phyloP scores from a whole-genome alignment of 2,888 invertebrate species.

The Ornithoptera priamus region DNA sequence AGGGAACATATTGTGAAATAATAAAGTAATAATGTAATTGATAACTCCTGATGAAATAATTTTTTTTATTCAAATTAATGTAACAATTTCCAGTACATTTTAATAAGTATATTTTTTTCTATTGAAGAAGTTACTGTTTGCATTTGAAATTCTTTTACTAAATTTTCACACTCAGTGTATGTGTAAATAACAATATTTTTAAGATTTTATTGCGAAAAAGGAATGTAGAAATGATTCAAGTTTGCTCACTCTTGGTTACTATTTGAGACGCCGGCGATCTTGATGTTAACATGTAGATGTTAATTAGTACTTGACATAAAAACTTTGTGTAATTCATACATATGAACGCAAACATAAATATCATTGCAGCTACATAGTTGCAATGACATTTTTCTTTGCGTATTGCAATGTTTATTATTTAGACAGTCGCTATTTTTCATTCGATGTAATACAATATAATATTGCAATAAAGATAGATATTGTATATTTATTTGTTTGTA shows the following conservation, averaged over 20 bases:
- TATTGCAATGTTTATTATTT: neutral
- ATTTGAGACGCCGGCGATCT: conserved; percentile 8
- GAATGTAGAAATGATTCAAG: conserved; percentile 4
- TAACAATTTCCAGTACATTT: too few species aligned
- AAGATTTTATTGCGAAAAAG: neutral
- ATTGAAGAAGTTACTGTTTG: neutral
- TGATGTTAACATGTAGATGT: conserved; percentile 20
- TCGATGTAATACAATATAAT: too few species aligned
- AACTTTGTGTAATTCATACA: conserved; percentile 8
- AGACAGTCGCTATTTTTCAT: neutral
- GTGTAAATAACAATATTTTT: neutral
- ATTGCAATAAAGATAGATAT: neutral
- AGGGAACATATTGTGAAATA: too few species aligned
- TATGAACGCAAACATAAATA: too few species aligned
- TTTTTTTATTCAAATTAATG: too few species aligned
- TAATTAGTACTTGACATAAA: conserved; percentile 30
- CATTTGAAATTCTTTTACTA: neutral
- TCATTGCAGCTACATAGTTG: neutral
- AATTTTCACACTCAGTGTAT: neutral
- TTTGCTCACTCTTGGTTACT: neutral
- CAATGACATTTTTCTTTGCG: neutral
- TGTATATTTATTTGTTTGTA: neutral
- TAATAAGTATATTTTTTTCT: too few species aligned
- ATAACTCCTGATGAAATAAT: too few species aligned
- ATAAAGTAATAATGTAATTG: too few species aligned